Evolutionary conservation across 2,888 invertebrate genomes (phyloP).

Genomic region (Tetramorium bicarinatum): DNA sequence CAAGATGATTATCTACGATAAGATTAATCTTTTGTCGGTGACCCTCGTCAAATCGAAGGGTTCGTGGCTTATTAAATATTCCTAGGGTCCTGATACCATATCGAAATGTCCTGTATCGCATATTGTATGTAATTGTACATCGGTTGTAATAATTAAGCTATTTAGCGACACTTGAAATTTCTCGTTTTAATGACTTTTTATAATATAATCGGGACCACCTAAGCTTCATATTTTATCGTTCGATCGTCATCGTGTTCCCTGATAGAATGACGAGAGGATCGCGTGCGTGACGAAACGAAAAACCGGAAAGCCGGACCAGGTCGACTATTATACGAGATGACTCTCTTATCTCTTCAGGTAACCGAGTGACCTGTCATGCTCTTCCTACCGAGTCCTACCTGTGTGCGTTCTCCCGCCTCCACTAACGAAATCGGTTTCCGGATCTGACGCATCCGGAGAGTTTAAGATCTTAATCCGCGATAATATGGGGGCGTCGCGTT

Average conservation of each 20-base stretch:
- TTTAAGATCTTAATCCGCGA: constrained; percentile 81
- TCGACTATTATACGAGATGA: constrained; percentile 81
- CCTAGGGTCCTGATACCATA: constrained; percentile 69
- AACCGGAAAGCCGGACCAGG: constrained; percentile 57
- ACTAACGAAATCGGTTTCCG: constrained; percentile 38
- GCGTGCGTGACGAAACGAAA: constrained; percentile 55
- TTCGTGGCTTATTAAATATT: constrained; percentile 73
- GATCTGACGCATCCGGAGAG: constrained; percentile 69
- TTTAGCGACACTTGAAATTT: constrained; percentile 25
- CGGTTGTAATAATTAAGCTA: constrained; percentile 7
- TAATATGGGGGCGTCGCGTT: constrained; percentile 81
- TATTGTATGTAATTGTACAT: constrained; percentile 10
- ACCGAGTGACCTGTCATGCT: constrained; percentile 82
- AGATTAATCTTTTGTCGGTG: constrained; percentile 68
- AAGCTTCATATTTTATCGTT: not conserved
- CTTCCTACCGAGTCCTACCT: constrained; percentile 79
- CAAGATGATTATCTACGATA: constrained; percentile 65
- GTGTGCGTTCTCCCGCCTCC: constrained; percentile 34
- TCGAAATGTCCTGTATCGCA: constrained; percentile 61
- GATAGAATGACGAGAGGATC: constrained; percentile 25
- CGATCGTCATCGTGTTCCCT: constrained; percentile 26
- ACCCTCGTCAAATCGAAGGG: constrained; percentile 74
- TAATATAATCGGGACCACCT: constrained; percentile 2
- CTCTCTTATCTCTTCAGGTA: constrained; percentile 81
- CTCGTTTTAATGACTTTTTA: not conserved